Conservation (phyloP, 2,888 invertebrate genomes). For the Sisyra nigra region DNA sequence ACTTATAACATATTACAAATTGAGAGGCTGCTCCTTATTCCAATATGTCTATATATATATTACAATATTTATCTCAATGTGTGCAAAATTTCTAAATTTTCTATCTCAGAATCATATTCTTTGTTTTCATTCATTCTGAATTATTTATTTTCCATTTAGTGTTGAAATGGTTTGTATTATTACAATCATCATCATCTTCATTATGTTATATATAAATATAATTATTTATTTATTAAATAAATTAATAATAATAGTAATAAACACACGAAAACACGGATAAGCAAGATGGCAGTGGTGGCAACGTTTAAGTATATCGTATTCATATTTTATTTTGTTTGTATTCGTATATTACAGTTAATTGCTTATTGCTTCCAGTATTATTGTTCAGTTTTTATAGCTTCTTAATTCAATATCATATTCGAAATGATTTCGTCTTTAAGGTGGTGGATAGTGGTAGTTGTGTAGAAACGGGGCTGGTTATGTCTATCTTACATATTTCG, state of each 20-base stretch:
- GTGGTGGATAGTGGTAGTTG: too few relatives aligned
- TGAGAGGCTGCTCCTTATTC: too few relatives aligned
- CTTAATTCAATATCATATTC: neutral
- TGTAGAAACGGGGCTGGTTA: too few relatives aligned
- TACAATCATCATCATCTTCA: neutral
- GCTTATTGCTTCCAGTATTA: neutral
- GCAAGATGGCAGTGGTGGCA: slow-evolving; percentile 8
- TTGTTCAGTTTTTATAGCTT: neutral
- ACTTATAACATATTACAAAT: too few relatives aligned
- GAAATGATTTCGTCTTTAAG: too few relatives aligned
- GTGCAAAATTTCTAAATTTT: too few relatives aligned
- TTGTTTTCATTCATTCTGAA: neutral
- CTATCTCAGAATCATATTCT: neutral
- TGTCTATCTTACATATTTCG: too few relatives aligned
- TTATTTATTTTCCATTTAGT: neutral
- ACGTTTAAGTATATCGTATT: slow-evolving; percentile 6
- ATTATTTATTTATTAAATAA: neutral
- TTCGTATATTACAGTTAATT: neutral
- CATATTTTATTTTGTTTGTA: neutral
- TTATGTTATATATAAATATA: neutral
- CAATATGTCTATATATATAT: neutral
- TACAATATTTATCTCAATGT: too few relatives aligned
- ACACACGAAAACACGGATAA: slow-evolving; percentile 5
- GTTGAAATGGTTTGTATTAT: too few relatives aligned
- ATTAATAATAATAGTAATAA: neutral